phyloP scores from a whole-genome alignment of 2,797 vertebrate species.

The Tragopan temminckii region DNA sequence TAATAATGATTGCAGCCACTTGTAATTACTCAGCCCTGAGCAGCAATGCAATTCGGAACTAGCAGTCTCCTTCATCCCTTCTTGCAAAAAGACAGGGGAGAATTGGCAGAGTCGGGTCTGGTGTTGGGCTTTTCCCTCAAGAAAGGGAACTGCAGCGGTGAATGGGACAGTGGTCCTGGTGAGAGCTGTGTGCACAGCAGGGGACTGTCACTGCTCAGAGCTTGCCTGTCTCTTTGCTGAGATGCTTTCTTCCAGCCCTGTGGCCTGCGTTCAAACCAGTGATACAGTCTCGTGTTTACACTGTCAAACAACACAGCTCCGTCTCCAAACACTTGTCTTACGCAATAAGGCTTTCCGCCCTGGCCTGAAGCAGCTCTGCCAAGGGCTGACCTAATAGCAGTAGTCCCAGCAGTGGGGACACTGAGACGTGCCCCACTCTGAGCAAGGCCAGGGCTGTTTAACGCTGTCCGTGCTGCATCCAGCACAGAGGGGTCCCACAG shows the following conservation, averaged over 20 bases:
- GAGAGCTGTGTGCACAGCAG: rapidly evolving
- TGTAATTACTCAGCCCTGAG: neutral
- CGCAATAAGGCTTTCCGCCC: neutral
- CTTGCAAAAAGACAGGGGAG: neutral
- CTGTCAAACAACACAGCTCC: neutral
- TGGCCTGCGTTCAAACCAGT: neutral
- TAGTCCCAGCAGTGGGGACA: neutral
- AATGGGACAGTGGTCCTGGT: neutral
- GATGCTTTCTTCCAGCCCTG: rapidly evolving
- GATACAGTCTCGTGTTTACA: neutral
- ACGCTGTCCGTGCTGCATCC: neutral
- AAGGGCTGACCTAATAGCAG: neutral
- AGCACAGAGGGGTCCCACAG: rapidly evolving
- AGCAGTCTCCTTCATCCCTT: rapidly evolving
- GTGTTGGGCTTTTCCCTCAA: rapidly evolving
- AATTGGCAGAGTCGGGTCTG: rapidly evolving
- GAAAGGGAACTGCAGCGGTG: neutral
- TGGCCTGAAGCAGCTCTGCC: neutral
- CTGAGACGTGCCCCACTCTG: rapidly evolving
- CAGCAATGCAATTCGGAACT: neutral
- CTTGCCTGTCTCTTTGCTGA: rapidly evolving
- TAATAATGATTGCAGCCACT: neutral
- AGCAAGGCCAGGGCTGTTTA: neutral
- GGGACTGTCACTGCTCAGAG: rapidly evolving
- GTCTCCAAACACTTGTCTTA: neutral